Percentiles rank a stretch among this genome's conserved stretches.
phyloP scores from a whole-genome alignment of 2,113 vertebrate species.

The Meles meles region DNA sequence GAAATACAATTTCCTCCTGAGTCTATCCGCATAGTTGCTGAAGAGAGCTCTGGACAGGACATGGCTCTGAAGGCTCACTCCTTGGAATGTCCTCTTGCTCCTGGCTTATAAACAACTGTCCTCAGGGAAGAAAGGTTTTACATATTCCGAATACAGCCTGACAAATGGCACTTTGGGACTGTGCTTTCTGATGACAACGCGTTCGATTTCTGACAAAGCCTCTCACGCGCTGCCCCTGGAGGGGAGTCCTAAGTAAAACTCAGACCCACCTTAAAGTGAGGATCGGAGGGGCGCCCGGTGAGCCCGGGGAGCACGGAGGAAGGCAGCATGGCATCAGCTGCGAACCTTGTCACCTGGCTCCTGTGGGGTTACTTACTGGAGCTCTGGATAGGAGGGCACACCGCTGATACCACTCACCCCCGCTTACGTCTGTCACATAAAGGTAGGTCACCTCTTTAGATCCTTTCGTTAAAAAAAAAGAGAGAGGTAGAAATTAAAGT shows the following conservation, averaged over 20 bases:
- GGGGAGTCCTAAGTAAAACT: conserved; percentile 64
- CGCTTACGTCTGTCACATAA: conserved; percentile 88
- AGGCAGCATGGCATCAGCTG: conserved; percentile 77
- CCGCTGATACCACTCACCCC: conserved; percentile 81
- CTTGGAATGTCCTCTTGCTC: conserved; percentile 80
- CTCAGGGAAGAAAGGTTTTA: conserved; percentile 71
- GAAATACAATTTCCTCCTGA: conserved; percentile 74
- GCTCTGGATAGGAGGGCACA: conserved; percentile 65
- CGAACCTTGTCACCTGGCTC: conserved; percentile 73
- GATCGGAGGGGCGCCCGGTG: not conserved
- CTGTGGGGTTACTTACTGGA: conserved; percentile 74
- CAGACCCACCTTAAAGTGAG: not conserved
- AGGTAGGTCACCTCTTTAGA: conserved; percentile 85
- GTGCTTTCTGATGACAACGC: conserved; percentile 72
- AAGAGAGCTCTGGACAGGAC: conserved; percentile 50
- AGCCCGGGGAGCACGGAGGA: not conserved
- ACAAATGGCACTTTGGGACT: conserved; percentile 75
- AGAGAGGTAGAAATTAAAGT: not conserved
- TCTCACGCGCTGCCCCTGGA: conserved; percentile 35
- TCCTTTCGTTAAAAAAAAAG: conserved; percentile 30
- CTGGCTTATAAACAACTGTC: conserved; percentile 78
- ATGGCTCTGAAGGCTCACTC: conserved; percentile 71
- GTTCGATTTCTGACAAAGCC: conserved; percentile 65
- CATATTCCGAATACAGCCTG: conserved; percentile 73
- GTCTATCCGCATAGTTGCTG: conserved; percentile 68